Percentiles rank a stretch among this genome's conserved stretches.
Conservation (phyloP, 1,140 invertebrate genomes). For the Nautilus pompilius region DNA sequence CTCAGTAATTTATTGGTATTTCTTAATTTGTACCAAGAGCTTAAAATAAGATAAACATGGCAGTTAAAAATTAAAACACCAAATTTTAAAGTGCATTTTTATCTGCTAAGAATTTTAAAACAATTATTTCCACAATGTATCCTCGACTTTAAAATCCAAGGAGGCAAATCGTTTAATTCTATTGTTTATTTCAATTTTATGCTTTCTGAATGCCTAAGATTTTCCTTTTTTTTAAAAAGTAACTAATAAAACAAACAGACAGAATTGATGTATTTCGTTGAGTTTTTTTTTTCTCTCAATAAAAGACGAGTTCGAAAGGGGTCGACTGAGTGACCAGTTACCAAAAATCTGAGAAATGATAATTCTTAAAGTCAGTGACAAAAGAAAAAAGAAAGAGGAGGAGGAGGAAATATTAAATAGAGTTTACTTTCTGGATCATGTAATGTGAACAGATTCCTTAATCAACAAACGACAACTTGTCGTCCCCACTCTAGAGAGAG, state of each 20-base stretch:
- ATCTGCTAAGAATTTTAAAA: too few relatives aligned
- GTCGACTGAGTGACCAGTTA: too few relatives aligned
- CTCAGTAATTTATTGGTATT: too few relatives aligned
- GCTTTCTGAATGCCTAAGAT: neutral
- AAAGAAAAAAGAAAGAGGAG: neutral
- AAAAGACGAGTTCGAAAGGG: neutral
- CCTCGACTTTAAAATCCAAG: too few relatives aligned
- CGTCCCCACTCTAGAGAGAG: neutral
- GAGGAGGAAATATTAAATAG: neutral
- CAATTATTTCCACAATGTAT: too few relatives aligned
- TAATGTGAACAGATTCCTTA: neutral
- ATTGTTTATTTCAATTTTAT: neutral
- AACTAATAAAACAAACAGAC: neutral
- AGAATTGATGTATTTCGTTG: neutral
- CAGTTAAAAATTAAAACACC: too few relatives aligned
- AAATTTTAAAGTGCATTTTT: too few relatives aligned
- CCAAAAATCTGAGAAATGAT: too few relatives aligned
- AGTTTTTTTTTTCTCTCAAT: neutral
- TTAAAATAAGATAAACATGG: too few relatives aligned
- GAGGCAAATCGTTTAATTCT: too few relatives aligned
- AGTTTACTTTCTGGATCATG: neutral
- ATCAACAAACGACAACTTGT: neutral
- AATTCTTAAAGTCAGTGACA: too few relatives aligned
- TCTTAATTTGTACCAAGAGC: too few relatives aligned
- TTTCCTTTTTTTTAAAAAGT: neutral